Conservation (phyloP, 2,113 vertebrate genomes). For the Poeciliopsis retropinna region DNA sequence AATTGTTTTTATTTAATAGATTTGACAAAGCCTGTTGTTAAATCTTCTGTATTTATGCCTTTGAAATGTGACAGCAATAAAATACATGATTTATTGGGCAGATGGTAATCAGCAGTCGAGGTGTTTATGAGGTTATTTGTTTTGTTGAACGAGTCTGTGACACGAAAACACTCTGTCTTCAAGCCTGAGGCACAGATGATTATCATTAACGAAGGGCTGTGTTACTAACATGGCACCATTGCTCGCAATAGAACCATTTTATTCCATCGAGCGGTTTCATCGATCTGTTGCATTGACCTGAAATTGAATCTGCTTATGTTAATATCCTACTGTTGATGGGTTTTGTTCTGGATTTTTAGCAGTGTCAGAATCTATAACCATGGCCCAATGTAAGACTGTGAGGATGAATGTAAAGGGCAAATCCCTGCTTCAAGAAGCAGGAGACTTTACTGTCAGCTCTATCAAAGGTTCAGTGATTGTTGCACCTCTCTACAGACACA, state of each 20-base stretch:
- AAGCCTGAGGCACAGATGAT: slow-evolving; percentile 41
- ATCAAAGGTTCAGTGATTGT: slow-evolving; percentile 37
- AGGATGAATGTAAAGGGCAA: slow-evolving; percentile 25
- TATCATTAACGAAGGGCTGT: slow-evolving; percentile 33
- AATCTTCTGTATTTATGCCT: slow-evolving; percentile 45
- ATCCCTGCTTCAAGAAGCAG: slow-evolving; percentile 16
- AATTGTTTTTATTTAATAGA: slow-evolving; percentile 39
- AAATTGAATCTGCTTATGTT: slow-evolving; percentile 57
- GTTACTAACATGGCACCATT: slow-evolving; percentile 40
- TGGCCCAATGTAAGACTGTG: not conserved
- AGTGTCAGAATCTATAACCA: slow-evolving; percentile 36
- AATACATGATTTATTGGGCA: slow-evolving; percentile 45
- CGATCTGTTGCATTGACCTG: slow-evolving; percentile 54
- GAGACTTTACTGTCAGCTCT: slow-evolving; percentile 22
- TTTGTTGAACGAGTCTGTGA: slow-evolving; percentile 40
- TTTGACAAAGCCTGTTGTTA: slow-evolving; percentile 23
- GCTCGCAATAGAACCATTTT: slow-evolving; percentile 43
- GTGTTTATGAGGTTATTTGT: slow-evolving; percentile 60
- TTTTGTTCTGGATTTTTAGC: slow-evolving; percentile 32
- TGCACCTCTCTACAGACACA: slow-evolving; percentile 37
- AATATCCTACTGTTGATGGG: slow-evolving; percentile 43
- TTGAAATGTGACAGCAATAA: slow-evolving; percentile 49
- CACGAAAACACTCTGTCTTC: slow-evolving; percentile 24
- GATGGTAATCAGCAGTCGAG: slow-evolving; percentile 45
- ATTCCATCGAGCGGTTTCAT: slow-evolving; percentile 44